Evolutionary conservation across 2,888 invertebrate genomes (phyloP).

Genomic region (Deroplatys truncata): DNA sequence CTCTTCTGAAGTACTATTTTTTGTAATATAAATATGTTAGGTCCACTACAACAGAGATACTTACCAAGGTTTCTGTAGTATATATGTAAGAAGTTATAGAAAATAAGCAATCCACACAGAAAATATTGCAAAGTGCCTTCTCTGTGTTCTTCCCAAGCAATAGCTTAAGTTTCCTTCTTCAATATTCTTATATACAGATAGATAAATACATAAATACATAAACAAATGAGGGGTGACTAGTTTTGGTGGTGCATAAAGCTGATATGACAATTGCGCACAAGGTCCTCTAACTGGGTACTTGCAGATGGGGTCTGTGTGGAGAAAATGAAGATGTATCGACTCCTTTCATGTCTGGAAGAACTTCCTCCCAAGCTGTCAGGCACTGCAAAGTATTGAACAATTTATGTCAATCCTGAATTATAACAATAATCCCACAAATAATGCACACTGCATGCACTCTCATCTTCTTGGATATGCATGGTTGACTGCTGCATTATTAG

Average conservation of each 20-base stretch:
- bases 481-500: no score
- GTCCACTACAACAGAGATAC: background rate
- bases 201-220: background rate
- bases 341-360: conserved; percentile 37
- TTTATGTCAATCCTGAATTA: background rate
- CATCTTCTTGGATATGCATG: no score
- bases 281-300: background rate
- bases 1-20: background rate
- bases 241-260: background rate
- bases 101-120: background rate
- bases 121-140: background rate
- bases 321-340: conserved; percentile 2
- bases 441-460: no score
- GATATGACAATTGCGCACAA: background rate
- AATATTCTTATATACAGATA: background rate
- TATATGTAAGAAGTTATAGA: background rate
- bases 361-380: conserved; percentile 43
- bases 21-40: background rate
- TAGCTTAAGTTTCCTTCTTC: background rate
- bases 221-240: background rate
- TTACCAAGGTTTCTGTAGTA: background rate
- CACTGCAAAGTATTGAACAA: conserved; percentile 36
- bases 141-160: background rate
- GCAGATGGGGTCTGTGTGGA: background rate
- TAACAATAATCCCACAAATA: background rate